Base-by-base conservation (phyloP, 23 tunicate species). In the Ascidia mentula region DNA sequence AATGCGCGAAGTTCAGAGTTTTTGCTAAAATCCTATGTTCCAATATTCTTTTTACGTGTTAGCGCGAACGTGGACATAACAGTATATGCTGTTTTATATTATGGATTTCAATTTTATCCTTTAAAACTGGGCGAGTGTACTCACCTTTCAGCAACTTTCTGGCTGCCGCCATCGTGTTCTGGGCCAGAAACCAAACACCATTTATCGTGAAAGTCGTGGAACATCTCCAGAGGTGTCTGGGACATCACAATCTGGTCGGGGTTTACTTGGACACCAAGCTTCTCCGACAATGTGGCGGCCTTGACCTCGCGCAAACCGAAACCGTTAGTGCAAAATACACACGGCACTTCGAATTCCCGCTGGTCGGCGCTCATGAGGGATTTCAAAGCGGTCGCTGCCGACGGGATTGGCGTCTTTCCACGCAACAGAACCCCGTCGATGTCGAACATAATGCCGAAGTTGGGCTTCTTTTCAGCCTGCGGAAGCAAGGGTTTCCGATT, bases 171-270 rank as follows among this genome's bases (percentile, higher is more conserved):
- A 76, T 89, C 98, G 39, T 94, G 98, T 45, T 89, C 95, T 17
- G 98, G 98, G 24, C 98, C 98, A 0, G 93, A 89, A 2, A 94
- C 90, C 37, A 94, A 86, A 34, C 92, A 89, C 87, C 87, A 80
- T 72, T 94, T 94, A 81, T 94, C 95, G 76, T 94, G 98, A 39
- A 78, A 89, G 32, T 94, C 90, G 73, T 84, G 87, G 40, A 94
- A 89, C 90, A 85, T 85, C 65, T 89, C 95, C 53, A 94, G 76
- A 0, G 98, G 98, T 18, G 85, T 84, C 40, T 94, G 98, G 8
- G 94, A 88, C 98, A 94, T 94, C 76, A 94, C 93, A 31, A 94
- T 79, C 59, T 88, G 98, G 59, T 92, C 92, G 40, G 97, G 97
- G 40, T 89, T 77, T 31, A 92, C 97, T 31, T 95, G 42, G 0